Evolutionary conservation across 2,113 vertebrate species (phyloP).

Genomic region (Microcebus jonahi): DNA sequence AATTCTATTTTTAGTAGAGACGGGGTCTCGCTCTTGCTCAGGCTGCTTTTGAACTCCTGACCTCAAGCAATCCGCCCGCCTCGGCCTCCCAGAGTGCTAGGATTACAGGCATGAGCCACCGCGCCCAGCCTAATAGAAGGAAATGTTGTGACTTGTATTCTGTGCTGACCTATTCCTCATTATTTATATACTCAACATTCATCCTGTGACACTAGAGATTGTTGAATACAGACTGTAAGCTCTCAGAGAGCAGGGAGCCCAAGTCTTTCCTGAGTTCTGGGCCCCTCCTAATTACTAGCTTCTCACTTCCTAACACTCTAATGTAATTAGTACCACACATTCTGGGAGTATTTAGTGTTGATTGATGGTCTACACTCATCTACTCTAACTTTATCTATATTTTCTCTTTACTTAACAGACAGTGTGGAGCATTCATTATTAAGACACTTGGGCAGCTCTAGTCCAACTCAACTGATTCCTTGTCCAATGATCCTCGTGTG

Average conservation of each 20-base stretch:
- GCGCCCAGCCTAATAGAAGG: not conserved
- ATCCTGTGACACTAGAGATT: constrained; percentile 5
- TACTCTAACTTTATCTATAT: constrained; percentile 52
- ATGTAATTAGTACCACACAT: not conserved
- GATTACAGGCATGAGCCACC: too few relatives aligned
- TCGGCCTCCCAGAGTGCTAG: too few relatives aligned
- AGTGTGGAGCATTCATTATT: constrained; percentile 80
- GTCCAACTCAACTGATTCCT: constrained; percentile 74
- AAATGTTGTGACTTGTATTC: constrained; percentile 33
- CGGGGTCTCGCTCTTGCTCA: too few relatives aligned
- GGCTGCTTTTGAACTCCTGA: too few relatives aligned
- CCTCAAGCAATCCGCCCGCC: too few relatives aligned
- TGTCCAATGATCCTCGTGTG: constrained; percentile 76
- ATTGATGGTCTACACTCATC: constrained; percentile 36
- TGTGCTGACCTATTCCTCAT: not conserved
- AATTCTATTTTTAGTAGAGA: too few relatives aligned
- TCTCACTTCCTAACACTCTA: not conserved
- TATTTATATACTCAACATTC: constrained; percentile 21
- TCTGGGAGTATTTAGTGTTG: constrained; percentile 41
- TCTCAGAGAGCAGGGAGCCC: not conserved
- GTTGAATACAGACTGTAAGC: constrained; percentile 31
- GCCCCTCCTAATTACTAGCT: not conserved
- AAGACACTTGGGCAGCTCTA: constrained; percentile 70
- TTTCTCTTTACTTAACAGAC: constrained; percentile 78
- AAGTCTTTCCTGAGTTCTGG: constrained; percentile 24